Base-by-base conservation (phyloP, 2,797 vertebrate genomes). In the Dromococcyx pavoninus region DNA sequence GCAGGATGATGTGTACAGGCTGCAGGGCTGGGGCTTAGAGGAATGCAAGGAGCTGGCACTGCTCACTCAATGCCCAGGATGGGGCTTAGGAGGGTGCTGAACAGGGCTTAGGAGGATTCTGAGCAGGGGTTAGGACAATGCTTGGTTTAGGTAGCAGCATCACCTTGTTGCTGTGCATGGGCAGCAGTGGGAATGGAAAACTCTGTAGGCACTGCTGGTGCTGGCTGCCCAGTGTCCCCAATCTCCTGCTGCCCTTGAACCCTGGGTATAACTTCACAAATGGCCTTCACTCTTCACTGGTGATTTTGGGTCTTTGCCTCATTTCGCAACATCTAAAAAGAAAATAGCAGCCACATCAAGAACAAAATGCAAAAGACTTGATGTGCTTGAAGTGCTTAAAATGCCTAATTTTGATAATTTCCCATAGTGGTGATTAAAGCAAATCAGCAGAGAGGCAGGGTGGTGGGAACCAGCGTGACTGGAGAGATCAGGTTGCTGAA, bases 1-100 rank as follows among this genome's bases (percentile, higher is more conserved):
- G 13, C 1, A 0, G 22, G 58, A 27, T 15, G 5, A 3, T 1
- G 2, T 2, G 30, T 16, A 14, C 4, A 3, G 33, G 54, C 48
- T 54, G 62, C 77, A 3, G 11, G 43, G 60, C 9, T 39, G 77
- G 67, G 30, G 30, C 10, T 22, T 2, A 3, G 37, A 75, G 51
- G 19, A 27, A 6, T 0, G 9, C 1, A 27, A 28, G 39, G 25
- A 41, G 25, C 32, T 67, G 50, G 1, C 6, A 23, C 41, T n/a
- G 32, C 3, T 30, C 9, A 12, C 51, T 39, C 30, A 4, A 30
- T 13, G 7, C 50, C 43, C 48, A 3, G 54, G 21, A 11, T 9
- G 1, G 13, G 9, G 22, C 23, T 17, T 16, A 16, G 23, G 35
- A 56, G 37, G 32, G 1, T 22, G 54, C 74, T 84, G 2, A n/a